Conservation (phyloP, 2,113 vertebrate species). For the Hemichromis elongatus region DNA sequence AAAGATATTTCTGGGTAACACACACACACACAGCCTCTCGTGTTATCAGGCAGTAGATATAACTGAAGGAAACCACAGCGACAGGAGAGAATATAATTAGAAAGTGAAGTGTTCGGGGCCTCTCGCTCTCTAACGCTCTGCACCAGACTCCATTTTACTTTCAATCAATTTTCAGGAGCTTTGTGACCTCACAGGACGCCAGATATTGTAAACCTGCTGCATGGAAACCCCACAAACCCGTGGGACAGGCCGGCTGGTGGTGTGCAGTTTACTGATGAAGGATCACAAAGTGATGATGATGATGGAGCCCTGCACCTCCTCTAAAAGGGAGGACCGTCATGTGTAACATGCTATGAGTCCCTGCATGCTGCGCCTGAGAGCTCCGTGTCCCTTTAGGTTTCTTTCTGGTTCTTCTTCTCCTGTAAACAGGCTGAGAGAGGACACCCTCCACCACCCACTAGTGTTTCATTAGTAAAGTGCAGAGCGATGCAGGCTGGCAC, state of each 20-base stretch:
- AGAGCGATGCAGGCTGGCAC: too few species aligned
- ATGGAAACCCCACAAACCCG: not conserved
- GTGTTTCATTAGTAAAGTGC: too few species aligned
- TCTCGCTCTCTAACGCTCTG: not conserved
- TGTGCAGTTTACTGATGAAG: not conserved
- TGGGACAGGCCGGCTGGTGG: not conserved
- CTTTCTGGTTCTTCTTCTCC: too few species aligned
- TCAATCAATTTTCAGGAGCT: not conserved
- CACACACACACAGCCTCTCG: not conserved
- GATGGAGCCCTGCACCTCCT: not conserved
- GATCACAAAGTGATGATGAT: not conserved
- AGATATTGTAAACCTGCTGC: accelerated
- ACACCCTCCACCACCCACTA: too few species aligned
- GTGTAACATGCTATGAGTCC: too few species aligned
- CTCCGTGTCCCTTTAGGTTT: too few species aligned
- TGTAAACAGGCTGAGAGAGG: too few species aligned
- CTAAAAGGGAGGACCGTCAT: too few species aligned
- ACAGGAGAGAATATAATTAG: not conserved
- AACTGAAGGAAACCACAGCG: not conserved
- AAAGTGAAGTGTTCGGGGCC: not conserved
- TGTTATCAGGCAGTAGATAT: not conserved
- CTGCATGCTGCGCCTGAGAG: too few species aligned
- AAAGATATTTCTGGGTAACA: constrained; percentile 19
- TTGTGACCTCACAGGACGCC: not conserved
- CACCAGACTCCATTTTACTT: not conserved